Percentiles rank a stretch among this genome's conserved stretches.
Evolutionary conservation across 2,888 invertebrate species (phyloP).

Genomic region (Xylota sylvarum): DNA sequence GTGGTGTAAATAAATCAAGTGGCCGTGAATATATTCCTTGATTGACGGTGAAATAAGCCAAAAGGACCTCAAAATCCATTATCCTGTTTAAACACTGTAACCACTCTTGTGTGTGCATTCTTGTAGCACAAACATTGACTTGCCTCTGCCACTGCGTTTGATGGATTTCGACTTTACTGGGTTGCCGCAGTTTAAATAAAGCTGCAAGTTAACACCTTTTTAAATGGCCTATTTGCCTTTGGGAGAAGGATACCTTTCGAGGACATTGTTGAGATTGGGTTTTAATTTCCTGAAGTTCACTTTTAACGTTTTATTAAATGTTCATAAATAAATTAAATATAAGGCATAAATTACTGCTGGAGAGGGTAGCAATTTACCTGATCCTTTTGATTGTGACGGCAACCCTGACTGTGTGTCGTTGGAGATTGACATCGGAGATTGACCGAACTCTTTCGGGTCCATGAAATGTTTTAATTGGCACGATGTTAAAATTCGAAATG

Average conservation of each 20-base stretch:
- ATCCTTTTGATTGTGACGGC: background rate
- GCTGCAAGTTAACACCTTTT: no score
- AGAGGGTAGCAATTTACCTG: no score
- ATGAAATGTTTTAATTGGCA: slow-evolving; percentile 57
- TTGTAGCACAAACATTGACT: slow-evolving; percentile 15
- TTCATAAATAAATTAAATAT: no score
- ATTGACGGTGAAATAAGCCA: slow-evolving; percentile 48
- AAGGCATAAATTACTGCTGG: no score
- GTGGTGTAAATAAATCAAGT: background rate
- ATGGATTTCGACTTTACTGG: background rate
- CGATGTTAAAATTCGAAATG: slow-evolving; percentile 54
- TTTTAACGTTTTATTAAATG: no score
- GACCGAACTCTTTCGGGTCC: slow-evolving; percentile 10
- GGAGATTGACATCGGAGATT: background rate
- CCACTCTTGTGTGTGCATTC: slow-evolving; percentile 34
- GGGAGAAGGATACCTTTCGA: no score
- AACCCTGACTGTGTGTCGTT: background rate
- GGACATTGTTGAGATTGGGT: no score
- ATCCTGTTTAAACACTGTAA: slow-evolving; percentile 47
- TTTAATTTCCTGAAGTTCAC: no score
- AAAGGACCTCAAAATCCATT: slow-evolving; percentile 58
- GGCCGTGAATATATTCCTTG: slow-evolving; percentile 10
- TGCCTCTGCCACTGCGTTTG: background rate
- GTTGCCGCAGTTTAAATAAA: background rate
- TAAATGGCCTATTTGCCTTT: background rate